Conservation (phyloP, 2,888 invertebrate species). For the Netelia melanura region DNA sequence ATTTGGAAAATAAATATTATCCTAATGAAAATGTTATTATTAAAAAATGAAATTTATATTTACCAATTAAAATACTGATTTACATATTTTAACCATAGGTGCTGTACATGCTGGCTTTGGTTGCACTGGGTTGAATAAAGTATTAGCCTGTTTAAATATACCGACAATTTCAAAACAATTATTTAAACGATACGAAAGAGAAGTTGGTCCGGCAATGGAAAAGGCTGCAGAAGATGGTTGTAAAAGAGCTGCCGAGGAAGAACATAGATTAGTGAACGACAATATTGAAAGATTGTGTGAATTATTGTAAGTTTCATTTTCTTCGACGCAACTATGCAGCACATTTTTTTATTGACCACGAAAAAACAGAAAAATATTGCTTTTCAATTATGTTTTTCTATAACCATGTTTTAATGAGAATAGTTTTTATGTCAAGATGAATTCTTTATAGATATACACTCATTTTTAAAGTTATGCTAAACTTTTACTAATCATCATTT, state of each 20-base stretch:
- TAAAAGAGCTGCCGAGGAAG: slow-evolving; percentile 45
- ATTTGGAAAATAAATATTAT: slow-evolving; percentile 23
- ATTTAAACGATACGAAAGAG: slow-evolving; percentile 50
- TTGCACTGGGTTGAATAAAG: background rate
- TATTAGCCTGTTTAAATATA: slow-evolving; percentile 3
- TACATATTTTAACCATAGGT: slow-evolving; percentile 79
- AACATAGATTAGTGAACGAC: slow-evolving; percentile 40
- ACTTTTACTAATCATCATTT: background rate
- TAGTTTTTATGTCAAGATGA: no score
- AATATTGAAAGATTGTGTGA: slow-evolving; percentile 1
- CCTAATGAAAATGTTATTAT: slow-evolving; percentile 14
- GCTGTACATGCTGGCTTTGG: background rate
- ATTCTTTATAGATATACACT: background rate
- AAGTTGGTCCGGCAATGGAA: slow-evolving; percentile 57
- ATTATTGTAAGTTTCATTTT: background rate
- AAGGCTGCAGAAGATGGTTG: slow-evolving; percentile 48
- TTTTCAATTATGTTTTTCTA: slow-evolving; percentile 2
- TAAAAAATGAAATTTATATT: no score
- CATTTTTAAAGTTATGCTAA: background rate
- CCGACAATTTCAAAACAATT: background rate
- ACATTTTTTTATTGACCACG: background rate
- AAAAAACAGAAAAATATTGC: background rate
- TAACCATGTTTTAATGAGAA: background rate
- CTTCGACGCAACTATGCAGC: background rate
- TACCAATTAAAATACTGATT: slow-evolving; percentile 84